Conservation (phyloP, 2,113 vertebrate genomes). For the Hassar affinis region DNA sequence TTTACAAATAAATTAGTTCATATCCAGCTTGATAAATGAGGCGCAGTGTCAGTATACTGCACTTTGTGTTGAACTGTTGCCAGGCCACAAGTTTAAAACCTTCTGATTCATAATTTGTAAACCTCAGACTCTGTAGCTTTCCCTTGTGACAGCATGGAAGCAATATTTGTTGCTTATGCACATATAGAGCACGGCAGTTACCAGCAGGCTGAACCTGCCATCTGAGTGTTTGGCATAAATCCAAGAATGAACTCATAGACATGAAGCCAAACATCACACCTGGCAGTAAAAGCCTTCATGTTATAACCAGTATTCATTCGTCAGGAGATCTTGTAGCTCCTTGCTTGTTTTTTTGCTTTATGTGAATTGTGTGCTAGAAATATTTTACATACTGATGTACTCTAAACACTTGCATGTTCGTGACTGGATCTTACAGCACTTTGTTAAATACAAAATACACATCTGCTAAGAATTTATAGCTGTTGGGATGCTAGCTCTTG, state of each 20-base stretch:
- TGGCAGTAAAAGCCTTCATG: conserved; percentile 30
- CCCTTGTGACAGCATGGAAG: not conserved
- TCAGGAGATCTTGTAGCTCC: conserved; percentile 19
- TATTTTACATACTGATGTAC: conserved; percentile 6
- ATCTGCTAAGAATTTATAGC: conserved; percentile 20
- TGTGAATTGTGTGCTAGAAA: conserved; percentile 17
- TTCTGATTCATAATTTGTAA: conserved; percentile 5
- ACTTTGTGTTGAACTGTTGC: conserved; percentile 17
- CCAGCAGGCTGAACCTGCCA: conserved; percentile 32
- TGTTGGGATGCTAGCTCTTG: conserved; percentile 5
- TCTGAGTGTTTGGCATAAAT: conserved; percentile 35
- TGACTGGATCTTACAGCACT: conserved; percentile 18
- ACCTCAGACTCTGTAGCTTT: not conserved
- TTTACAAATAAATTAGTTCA: not conserved
- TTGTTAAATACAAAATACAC: conserved; percentile 19
- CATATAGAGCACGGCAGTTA: conserved; percentile 11
- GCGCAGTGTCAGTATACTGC: not conserved
- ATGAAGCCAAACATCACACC: conserved; percentile 43
- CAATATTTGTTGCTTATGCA: conserved; percentile 32
- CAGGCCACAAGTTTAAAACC: not conserved
- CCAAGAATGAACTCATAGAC: conserved; percentile 38
- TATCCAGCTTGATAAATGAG: conserved; percentile 1
- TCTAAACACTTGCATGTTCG: conserved; percentile 29
- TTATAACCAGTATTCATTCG: conserved; percentile 28
- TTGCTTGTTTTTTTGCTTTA: conserved; percentile 16